Conservation (phyloP, 2,113 vertebrate species). For the Andinoacara biseriatus region DNA sequence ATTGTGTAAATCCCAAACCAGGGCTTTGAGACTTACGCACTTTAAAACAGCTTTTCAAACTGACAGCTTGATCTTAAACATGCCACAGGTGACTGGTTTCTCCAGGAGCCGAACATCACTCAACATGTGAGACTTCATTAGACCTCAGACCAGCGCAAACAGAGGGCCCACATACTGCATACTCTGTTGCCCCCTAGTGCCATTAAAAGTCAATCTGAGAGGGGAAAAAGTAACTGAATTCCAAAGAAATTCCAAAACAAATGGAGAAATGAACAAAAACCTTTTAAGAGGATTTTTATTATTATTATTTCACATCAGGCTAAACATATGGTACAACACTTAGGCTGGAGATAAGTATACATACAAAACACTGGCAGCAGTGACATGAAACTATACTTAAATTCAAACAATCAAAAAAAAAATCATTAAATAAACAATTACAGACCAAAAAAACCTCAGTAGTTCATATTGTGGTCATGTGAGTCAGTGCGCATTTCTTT, state of each 20-base stretch:
- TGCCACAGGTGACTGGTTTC: not conserved
- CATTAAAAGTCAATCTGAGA: not conserved
- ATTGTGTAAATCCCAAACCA: not conserved
- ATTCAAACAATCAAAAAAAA: slow-evolving; percentile 17
- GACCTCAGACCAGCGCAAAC: not conserved
- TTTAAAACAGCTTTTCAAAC: not conserved
- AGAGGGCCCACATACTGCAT: not conserved
- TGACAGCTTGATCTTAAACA: not conserved
- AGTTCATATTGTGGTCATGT: slow-evolving; percentile 8
- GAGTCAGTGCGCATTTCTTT: not conserved
- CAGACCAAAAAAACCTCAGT: slow-evolving; percentile 16
- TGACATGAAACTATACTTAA: slow-evolving; percentile 17
- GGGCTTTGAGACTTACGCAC: not conserved
- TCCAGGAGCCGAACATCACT: not conserved
- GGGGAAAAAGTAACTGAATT: not conserved
- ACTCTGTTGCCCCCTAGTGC: slow-evolving; percentile 46
- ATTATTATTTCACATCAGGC: slow-evolving; percentile 45
- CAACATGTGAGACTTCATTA: not conserved
- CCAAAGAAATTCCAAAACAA: not conserved
- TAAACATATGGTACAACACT: slow-evolving; percentile 16
- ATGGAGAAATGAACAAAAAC: not conserved
- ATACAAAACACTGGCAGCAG: slow-evolving; percentile 16
- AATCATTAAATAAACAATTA: not conserved
- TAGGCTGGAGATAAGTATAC: slow-evolving; percentile 20
- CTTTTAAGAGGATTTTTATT: not conserved